Conservation (phyloP, 2,888 invertebrate genomes). For the Hemaris fuciformis region DNA sequence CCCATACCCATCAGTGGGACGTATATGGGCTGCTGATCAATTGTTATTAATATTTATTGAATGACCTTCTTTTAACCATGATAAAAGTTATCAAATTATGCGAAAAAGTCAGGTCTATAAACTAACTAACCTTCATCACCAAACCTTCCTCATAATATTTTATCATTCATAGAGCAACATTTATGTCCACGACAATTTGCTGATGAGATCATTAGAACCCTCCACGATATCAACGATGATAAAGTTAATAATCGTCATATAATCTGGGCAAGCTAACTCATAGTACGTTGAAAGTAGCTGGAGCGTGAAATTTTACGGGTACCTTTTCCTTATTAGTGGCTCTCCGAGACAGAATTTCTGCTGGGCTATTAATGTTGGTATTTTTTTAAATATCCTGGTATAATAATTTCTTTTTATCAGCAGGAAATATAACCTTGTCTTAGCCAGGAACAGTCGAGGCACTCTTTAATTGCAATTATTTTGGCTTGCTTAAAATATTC, state of each 20-base stretch:
- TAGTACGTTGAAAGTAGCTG: neutral
- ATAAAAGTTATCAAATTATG: too few relatives aligned
- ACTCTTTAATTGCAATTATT: neutral
- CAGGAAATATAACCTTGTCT: neutral
- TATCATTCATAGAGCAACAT: neutral
- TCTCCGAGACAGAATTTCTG: neutral
- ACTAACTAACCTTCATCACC: too few relatives aligned
- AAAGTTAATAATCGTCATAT: neutral
- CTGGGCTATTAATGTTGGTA: neutral
- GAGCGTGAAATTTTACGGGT: neutral
- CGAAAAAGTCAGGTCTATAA: too few relatives aligned
- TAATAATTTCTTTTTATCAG: neutral
- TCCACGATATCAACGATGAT: neutral
- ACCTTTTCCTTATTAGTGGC: constrained; percentile 1
- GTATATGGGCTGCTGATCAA: too few relatives aligned
- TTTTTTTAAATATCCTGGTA: neutral
- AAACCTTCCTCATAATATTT: too few relatives aligned
- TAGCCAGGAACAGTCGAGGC: neutral
- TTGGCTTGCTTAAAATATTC: neutral
- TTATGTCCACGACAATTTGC: neutral
- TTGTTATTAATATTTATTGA: too few relatives aligned
- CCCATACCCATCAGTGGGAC: too few relatives aligned
- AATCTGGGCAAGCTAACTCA: neutral
- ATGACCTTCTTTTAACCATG: too few relatives aligned
- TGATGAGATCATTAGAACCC: neutral